A percentile compares a stretch with the other conserved stretches of the same genome.
Conservation (phyloP, 2,113 vertebrate genomes). For the Nesoenas mayeri region DNA sequence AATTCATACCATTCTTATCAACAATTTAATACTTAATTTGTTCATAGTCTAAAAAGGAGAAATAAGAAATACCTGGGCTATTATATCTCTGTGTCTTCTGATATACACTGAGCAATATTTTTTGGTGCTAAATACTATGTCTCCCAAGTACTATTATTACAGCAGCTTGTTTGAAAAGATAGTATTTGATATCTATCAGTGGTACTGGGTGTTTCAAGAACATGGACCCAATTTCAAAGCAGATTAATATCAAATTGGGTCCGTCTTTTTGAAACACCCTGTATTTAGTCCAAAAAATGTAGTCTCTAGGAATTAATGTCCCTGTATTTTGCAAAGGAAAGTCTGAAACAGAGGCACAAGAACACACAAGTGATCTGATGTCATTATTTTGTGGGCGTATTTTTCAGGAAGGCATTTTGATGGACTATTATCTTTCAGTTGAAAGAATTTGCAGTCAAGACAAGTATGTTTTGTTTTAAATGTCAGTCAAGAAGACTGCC, state of each 20-base stretch:
- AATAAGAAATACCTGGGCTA: background rate
- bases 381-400: background rate
- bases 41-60: background rate
- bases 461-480: background rate
- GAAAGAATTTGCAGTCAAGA: conserved; percentile 5
- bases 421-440: background rate
- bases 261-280: too few relatives aligned
- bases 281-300: background rate
- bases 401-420: background rate
- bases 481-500: background rate
- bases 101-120: background rate
- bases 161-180: background rate
- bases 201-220: background rate
- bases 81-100: background rate
- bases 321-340: background rate
- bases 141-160: background rate
- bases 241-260: too few relatives aligned
- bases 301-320: background rate
- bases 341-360: background rate
- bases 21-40: background rate
- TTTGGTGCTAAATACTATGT: background rate
- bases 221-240: too few relatives aligned
- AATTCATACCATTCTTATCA: background rate
- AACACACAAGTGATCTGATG: background rate
- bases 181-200: background rate